phyloP scores from a whole-genome alignment of 2,888 invertebrate genomes.

The Cephus rjabovi region DNA sequence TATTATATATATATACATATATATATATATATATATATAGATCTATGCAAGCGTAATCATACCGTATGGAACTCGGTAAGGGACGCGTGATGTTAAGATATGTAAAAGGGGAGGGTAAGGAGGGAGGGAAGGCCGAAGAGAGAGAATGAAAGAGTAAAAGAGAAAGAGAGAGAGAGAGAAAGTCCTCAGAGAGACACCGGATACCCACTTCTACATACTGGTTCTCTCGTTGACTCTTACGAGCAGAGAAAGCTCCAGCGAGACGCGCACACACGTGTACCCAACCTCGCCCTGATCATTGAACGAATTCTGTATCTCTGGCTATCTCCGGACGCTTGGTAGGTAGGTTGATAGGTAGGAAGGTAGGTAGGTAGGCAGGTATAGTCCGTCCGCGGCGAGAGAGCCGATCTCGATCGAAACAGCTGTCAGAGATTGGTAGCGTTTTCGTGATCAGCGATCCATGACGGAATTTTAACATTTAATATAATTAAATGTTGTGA shows the following conservation, averaged over 20 bases:
- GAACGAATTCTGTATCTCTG: constrained; percentile 7
- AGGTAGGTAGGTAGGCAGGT: neutral
- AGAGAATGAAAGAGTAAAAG: constrained; percentile 8
- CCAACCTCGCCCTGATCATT: constrained; percentile 8
- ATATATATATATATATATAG: neutral
- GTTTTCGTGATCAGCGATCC: neutral
- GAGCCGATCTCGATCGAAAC: neutral
- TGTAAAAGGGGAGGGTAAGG: neutral
- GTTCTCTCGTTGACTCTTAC: constrained; percentile 30
- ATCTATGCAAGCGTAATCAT: neutral
- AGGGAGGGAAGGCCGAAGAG: constrained; percentile 2
- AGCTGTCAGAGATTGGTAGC: neutral
- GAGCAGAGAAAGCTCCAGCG: constrained; percentile 36
- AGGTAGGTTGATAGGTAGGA: neutral
- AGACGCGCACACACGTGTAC: constrained; percentile 19
- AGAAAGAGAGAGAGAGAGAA: constrained; percentile 15
- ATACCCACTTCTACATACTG: constrained; percentile 32
- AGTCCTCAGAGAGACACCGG: constrained; percentile 32
- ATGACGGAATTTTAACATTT: neutral
- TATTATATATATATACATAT: neutral
- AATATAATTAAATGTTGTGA: neutral
- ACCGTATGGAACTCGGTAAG: neutral
- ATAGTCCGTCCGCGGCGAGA: neutral
- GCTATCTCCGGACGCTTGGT: constrained; percentile 2
- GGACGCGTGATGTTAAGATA: neutral